phyloP scores from a whole-genome alignment of 1,140 invertebrate genomes.

The Amphibalanus amphitrite region DNA sequence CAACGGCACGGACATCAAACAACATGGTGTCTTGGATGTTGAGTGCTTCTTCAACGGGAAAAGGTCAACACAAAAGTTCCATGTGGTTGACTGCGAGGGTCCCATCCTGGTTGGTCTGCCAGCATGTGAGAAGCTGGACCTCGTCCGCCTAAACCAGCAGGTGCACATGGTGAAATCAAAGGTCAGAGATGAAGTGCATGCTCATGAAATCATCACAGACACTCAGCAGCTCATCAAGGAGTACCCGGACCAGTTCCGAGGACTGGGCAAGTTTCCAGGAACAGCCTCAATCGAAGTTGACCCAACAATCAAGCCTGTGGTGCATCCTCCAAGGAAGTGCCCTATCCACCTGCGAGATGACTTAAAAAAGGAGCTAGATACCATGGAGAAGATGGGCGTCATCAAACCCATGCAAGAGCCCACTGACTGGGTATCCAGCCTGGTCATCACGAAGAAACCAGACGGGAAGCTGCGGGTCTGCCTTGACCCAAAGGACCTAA shows the following conservation, averaged over 20 bases:
- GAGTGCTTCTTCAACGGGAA: no score
- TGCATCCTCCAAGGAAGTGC: not conserved
- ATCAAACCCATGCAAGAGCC: not conserved
- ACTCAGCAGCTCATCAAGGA: not conserved
- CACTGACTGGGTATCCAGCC: not conserved
- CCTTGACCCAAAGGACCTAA: not conserved
- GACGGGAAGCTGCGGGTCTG: not conserved
- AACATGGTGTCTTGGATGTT: no score
- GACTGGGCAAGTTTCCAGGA: not conserved
- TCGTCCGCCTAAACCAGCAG: not conserved
- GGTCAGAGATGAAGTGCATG: not conserved
- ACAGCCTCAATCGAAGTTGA: not conserved
- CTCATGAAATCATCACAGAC: not conserved
- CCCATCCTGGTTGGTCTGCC: not conserved
- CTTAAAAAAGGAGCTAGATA: not conserved
- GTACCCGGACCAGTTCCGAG: not conserved
- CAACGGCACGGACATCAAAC: no score
- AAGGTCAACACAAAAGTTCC: not conserved
- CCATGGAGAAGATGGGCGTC: not conserved
- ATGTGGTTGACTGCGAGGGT: not conserved
- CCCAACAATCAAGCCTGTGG: no score
- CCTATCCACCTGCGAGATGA: not conserved
- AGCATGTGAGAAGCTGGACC: not conserved
- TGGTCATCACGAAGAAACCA: not conserved
- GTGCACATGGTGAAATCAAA: not conserved